Percentiles rank a stretch among this genome's conserved stretches.
These are phyloP conservation scores for Drosophila arizonae DNA, from an alignment of 1,140 invertebrate species.

Conservation along the genomic window DNA sequence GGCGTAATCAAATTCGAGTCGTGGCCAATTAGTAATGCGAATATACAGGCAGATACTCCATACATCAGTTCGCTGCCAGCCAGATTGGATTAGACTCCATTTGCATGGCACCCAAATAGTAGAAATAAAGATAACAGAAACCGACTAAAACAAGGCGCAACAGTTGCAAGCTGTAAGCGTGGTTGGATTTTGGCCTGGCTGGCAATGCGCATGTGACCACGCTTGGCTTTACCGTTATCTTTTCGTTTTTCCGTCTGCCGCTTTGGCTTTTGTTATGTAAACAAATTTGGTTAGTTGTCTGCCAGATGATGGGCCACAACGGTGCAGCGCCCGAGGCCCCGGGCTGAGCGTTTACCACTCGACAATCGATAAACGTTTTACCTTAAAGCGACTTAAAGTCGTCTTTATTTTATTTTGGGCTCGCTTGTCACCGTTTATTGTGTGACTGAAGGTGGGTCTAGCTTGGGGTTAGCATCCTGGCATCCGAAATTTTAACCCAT, in stretches of 20 bases:
- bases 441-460: background rate
- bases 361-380: constrained; percentile 33
- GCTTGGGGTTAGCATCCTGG: background rate
- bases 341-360: background rate
- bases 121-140: background rate
- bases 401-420: background rate
- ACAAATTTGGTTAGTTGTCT: constrained; percentile 28
- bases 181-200: background rate
- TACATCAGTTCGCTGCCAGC: constrained; percentile 16
- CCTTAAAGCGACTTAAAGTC: constrained; percentile 31
- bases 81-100: constrained; percentile 39
- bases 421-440: constrained; percentile 17
- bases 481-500: constrained; percentile 15
- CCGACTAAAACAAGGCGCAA: constrained; percentile 23
- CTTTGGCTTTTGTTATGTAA: constrained; percentile 43
- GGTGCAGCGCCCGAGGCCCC: background rate
- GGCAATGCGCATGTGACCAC: constrained; percentile 46
- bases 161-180: constrained; percentile 28
- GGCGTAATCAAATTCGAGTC: constrained; percentile 20
- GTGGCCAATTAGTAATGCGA: constrained; percentile 38
- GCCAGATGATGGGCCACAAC: constrained; percentile 24
- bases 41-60: constrained; percentile 9
- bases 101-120: constrained; percentile 9
- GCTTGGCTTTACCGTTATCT: constrained; percentile 2
- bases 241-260: too few relatives aligned